phyloP scores from a whole-genome alignment of 2,113 vertebrate genomes.

The Rhinoptilus africanus region DNA sequence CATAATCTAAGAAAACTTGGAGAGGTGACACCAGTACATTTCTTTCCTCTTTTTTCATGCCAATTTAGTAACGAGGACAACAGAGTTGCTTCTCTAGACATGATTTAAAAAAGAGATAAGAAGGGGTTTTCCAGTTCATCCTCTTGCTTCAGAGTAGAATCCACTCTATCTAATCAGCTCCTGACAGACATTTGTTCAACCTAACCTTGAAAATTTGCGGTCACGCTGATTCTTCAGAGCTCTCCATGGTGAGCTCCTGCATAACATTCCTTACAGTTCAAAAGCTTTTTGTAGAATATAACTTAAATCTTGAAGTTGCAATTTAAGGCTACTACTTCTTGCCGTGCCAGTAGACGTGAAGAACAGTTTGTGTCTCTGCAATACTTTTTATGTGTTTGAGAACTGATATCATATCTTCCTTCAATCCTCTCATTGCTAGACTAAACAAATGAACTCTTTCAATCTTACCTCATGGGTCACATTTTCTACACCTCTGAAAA shows the following conservation, averaged over 20 bases:
- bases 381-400: neutral
- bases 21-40: neutral
- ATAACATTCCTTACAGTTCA: neutral
- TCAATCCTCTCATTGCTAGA: neutral
- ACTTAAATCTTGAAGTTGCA: neutral
- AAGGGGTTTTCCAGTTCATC: neutral
- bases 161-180: neutral
- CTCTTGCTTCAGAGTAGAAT: neutral
- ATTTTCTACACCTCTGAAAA: constrained; percentile 3
- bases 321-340: neutral
- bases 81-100: neutral
- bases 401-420: neutral
- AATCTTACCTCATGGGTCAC: neutral
- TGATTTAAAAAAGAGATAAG: neutral
- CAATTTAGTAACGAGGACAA: neutral
- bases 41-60: neutral
- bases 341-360: neutral
- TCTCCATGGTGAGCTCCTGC: neutral
- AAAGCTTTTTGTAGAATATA: neutral
- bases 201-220: neutral
- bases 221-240: neutral
- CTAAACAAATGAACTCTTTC: neutral
- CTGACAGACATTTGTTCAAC: neutral
- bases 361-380: neutral
- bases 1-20: neutral